These are phyloP conservation scores for Polyommatus iphigenia DNA, from an alignment of 2,888 invertebrate genomes.

Conservation along the genomic window DNA sequence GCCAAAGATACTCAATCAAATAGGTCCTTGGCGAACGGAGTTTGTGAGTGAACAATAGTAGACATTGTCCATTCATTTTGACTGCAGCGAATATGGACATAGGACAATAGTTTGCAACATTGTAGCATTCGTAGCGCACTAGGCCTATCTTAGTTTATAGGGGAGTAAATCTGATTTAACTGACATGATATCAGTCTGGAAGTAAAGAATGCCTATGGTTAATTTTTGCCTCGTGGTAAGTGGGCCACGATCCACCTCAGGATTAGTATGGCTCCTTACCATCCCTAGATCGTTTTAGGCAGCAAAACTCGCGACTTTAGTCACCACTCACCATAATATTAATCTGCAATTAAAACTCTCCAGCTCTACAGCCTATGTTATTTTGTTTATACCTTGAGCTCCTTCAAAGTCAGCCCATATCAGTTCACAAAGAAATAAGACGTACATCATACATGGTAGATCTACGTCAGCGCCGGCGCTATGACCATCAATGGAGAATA, in stretches of 20 bases:
- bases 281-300: too few relatives aligned
- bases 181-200: background rate
- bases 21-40: background rate
- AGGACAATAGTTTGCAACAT: background rate
- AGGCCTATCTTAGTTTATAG: background rate
- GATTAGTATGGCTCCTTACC: too few relatives aligned
- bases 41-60: background rate
- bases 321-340: too few relatives aligned
- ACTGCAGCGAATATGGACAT: background rate
- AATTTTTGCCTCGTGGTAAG: too few relatives aligned
- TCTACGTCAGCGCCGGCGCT: background rate
- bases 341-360: background rate
- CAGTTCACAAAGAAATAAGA: background rate
- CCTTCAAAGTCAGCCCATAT: background rate
- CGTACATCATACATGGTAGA: background rate
- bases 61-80: background rate
- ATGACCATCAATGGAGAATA: constrained; percentile 3
- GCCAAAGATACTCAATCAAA: background rate
- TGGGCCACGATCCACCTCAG: too few relatives aligned
- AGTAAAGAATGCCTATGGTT: background rate
- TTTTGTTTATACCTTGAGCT: background rate
- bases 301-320: too few relatives aligned
- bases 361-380: background rate
- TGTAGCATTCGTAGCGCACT: background rate
- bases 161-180: background rate